Conservation (phyloP, 2,113 vertebrate genomes). For the Sturnira hondurensis region DNA sequence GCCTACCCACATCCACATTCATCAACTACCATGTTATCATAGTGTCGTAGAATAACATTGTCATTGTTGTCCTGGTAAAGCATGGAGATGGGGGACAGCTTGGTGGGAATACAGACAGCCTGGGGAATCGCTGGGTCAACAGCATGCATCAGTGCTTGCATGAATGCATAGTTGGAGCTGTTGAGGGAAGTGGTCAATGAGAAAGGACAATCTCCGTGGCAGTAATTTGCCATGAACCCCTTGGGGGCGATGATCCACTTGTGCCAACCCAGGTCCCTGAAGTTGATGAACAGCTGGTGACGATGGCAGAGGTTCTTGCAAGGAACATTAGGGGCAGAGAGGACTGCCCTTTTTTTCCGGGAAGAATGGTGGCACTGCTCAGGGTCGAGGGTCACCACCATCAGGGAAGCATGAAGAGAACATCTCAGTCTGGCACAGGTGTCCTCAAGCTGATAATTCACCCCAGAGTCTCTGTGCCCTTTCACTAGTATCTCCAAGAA, state of each 20-base stretch:
- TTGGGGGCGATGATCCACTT: constrained; percentile 70
- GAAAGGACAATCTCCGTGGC: constrained; percentile 66
- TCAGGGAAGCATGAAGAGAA: constrained; percentile 41
- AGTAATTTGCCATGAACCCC: constrained; percentile 71
- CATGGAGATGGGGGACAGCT: constrained; percentile 70
- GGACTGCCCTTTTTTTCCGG: constrained; percentile 35
- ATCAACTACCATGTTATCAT: constrained; percentile 70
- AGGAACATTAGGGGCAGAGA: not conserved
- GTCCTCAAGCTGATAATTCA: not conserved
- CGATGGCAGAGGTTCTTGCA: constrained; percentile 54
- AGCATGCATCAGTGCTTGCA: constrained; percentile 45
- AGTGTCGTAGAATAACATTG: constrained; percentile 61
- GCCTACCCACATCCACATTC: constrained; percentile 72
- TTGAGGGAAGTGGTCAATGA: constrained; percentile 51
- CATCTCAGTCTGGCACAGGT: constrained; percentile 17
- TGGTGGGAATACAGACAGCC: constrained; percentile 67
- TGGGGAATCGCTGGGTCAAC: constrained; percentile 32
- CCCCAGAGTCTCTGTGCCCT: not conserved
- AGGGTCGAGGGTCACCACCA: constrained; percentile 53
- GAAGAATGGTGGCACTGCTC: constrained; percentile 16
- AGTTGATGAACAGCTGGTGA: constrained; percentile 64
- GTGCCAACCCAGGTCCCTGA: constrained; percentile 68
- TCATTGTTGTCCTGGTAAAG: constrained; percentile 65
- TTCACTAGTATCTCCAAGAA: constrained; percentile 47
- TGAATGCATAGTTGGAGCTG: constrained; percentile 65